Conservation (phyloP, 2,797 vertebrate genomes). For the Lates japonicus region DNA sequence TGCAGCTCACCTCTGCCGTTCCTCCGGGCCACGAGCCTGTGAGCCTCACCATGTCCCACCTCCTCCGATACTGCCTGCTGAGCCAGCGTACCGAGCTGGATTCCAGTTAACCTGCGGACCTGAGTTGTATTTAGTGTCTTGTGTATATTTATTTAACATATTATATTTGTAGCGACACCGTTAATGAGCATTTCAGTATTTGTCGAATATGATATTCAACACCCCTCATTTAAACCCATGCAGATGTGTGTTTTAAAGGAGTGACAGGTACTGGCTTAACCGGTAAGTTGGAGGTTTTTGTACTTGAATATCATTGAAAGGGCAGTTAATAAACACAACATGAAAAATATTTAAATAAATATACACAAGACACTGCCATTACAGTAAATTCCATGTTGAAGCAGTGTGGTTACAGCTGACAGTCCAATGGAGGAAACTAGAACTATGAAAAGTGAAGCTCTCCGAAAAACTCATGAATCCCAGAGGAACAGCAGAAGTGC, state of each 20-base stretch:
- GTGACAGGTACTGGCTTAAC: constrained; percentile 61
- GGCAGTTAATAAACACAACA: not conserved
- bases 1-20: too few species aligned
- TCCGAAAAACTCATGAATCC: constrained; percentile 58
- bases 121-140: too few species aligned
- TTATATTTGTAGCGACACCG: too few species aligned
- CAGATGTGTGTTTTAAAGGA: constrained; percentile 65
- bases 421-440: constrained; percentile 54
- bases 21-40: too few species aligned
- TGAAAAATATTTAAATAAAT: not conserved
- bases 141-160: too few species aligned
- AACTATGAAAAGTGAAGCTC: constrained; percentile 59
- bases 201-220: too few species aligned
- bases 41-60: too few species aligned
- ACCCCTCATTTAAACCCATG: too few species aligned
- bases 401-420: constrained; percentile 8
- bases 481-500: constrained; percentile 53
- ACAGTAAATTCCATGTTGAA: not conserved
- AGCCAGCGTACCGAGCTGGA: too few species aligned
- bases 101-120: too few species aligned
- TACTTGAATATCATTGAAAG: not conserved
- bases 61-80: too few species aligned
- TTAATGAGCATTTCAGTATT: too few species aligned
- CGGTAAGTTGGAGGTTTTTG: not conserved
- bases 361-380: not conserved